Evolutionary conservation across 2,797 vertebrate species (phyloP), one percentile per base, ranked within the genome.

Genomic region (Ctenopoma kingsleyae): DNA sequence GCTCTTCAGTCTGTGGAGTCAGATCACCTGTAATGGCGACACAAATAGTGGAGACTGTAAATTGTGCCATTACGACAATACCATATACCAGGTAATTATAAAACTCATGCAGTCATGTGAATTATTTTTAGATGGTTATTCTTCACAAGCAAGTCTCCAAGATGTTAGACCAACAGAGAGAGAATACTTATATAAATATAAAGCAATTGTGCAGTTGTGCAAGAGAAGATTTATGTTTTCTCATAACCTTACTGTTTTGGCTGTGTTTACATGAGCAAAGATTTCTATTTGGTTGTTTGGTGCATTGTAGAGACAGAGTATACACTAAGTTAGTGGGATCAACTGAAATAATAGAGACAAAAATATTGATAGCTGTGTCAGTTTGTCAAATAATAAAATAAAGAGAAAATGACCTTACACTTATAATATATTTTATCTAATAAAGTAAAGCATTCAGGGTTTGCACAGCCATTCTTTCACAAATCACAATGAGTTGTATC

Each of bases 11-110:
- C 91, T 97, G 61, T 96, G 97, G 97, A 0, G 43, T 32, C 85
- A 95, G 86, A 96, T 98, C 90, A 97, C 95, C 19, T 98, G 97
- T 7, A 0, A 49, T 0, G 93, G 91, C 1, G 0, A 87, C 0
- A 32, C 0, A 0, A 0, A 56, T 0, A 4, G 0, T 0, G 0
- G 0, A 0, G 0, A 0, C 0, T 97, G 97, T 80, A 0, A 1
- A 1, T 0, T 9, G 32, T 97, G 97, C 62, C 60, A 87, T 2
- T 97, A 98, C 82, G 91, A 94, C 80, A 19, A 94, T 40, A 0
- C 19, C 0, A 10, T 47, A 0, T 93, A 95, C 74, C 92, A 86
- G 85, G 97, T 97, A 90, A 93, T 72, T 36, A 43, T 15, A 27
- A 23, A 17, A 1, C 20, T 43, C 30, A 12, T 16, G 6, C 55